Base-by-base conservation (phyloP, 2,113 vertebrate genomes). In the Lonchura striata region DNA sequence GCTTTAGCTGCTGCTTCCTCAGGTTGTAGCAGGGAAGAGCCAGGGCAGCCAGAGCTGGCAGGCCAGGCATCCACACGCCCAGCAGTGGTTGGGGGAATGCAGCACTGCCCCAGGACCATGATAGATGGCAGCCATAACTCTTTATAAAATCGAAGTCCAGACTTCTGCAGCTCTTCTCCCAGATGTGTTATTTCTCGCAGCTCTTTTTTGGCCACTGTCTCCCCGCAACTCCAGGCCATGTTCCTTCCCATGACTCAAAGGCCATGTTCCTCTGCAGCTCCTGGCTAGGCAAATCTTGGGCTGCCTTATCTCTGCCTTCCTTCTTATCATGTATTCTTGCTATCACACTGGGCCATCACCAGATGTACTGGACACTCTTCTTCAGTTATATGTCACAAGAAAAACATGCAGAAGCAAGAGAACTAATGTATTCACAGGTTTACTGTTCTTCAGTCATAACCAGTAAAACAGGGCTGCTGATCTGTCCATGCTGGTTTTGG, bases 401-500 rank as follows among this genome's bases (percentile, higher is more conserved):
- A 83, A 99, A 99, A 96, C 98, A 99, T 4, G 93, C 97, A 5
- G 99, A 99, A 96, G 99, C 39, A 69, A 98, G 99, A 80, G 99
- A 99, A 95, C 98, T 99, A 78, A 99, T 99, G 99, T 99, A 98
- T 97, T 99, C 99, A 13, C 99, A 99, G 12, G 99, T 5, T 84
- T 99, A 75, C 98, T 99, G 7, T 99, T 99, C 98, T 99, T 99
- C 98, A 99, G 99, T 95, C 99, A 99, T 54, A 99, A 99, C 92
- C 99, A 99, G 99, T 99, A 99, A 98, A 99, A 99, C 97, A 99
- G 99, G 39, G 99, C 99, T 25, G 98, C 99, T 28, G 99, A 99
- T 94, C 96, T 99, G 82, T 99, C 99, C 94, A 99, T 99, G 99
- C 98, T 99, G 90, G 99, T 99, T 41, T 86, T 99, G 69, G 99